Conservation (phyloP, 2,113 vertebrate species). For the Nyctibius bracteatus region DNA sequence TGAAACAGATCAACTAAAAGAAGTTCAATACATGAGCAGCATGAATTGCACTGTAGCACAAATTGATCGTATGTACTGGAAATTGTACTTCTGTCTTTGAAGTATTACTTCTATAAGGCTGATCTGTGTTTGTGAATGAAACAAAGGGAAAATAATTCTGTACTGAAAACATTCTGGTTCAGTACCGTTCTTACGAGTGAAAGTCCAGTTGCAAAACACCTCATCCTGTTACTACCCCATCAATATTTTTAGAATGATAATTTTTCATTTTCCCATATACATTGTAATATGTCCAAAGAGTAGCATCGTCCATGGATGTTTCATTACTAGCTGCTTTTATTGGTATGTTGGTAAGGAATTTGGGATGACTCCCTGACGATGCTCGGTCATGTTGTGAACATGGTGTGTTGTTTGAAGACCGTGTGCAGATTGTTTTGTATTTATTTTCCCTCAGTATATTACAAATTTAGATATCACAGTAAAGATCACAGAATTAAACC, state of each 20-base stretch:
- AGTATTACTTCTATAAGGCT: neutral
- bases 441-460: neutral
- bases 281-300: neutral
- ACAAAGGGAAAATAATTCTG: neutral
- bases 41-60: neutral
- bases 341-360: neutral
- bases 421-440: rapidly evolving
- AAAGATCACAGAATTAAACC: neutral
- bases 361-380: neutral
- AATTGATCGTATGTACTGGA: neutral
- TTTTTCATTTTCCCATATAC: neutral
- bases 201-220: neutral
- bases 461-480: neutral
- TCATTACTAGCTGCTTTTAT: neutral
- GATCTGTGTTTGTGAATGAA: neutral
- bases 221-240: neutral
- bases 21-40: neutral
- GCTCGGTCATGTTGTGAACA: neutral
- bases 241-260: neutral
- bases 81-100: neutral
- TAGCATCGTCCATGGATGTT: neutral
- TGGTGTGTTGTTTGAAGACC: neutral
- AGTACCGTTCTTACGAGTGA: neutral
- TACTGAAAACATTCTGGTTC: neutral
- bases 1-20: neutral